Evolutionary conservation across 2,113 vertebrate species (phyloP).

Genomic region (Girardinichthys multiradiatus): DNA sequence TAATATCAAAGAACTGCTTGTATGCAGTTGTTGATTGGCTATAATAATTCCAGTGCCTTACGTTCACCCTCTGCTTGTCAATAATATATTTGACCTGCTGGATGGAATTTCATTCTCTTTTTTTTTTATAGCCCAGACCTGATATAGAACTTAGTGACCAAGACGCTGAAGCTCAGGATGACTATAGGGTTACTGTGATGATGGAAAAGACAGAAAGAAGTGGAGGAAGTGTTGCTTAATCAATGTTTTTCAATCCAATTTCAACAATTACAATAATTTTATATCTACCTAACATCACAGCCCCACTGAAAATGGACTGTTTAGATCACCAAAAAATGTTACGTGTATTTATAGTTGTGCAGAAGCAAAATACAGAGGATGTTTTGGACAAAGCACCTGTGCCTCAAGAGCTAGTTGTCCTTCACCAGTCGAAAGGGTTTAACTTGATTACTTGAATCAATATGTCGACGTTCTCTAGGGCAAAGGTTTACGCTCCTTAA

Average conservation of each 20-base stretch:
- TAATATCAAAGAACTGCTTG: background rate
- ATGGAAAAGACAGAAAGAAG: background rate
- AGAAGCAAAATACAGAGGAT: conserved; percentile 24
- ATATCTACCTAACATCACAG: background rate
- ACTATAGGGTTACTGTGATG: too few relatives aligned
- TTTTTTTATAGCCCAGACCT: background rate
- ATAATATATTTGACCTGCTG: background rate
- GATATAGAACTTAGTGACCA: too few relatives aligned
- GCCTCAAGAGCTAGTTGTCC: background rate
- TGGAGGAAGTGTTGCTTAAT: background rate
- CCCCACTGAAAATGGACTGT: background rate
- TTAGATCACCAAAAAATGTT: conserved; percentile 25
- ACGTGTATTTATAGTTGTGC: conserved; percentile 7
- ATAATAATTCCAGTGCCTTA: background rate
- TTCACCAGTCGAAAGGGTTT: background rate
- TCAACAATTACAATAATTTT: background rate
- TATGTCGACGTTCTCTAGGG: too few relatives aligned
- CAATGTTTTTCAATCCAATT: background rate
- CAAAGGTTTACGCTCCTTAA: background rate
- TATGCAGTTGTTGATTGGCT: background rate
- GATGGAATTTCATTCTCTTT: background rate
- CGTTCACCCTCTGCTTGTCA: background rate
- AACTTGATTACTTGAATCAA: background rate
- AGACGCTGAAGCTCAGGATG: too few relatives aligned
- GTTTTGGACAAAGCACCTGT: conserved; percentile 12